phyloP scores from a whole-genome alignment of 2,888 invertebrate species.

The Neoscelio sp. region DNA sequence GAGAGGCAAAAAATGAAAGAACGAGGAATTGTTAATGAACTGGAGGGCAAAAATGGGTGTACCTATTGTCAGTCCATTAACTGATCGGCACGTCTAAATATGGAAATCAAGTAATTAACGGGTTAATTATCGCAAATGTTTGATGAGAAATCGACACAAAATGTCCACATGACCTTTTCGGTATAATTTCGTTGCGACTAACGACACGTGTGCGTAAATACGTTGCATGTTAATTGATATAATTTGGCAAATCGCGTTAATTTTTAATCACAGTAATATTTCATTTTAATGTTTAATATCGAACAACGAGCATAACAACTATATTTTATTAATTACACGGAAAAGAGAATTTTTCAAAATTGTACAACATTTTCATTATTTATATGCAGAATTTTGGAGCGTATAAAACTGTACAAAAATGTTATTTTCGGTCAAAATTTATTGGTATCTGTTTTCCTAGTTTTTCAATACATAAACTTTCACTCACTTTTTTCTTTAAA shows the following conservation, averaged over 20 bases:
- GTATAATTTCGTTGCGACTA: constrained; percentile 33
- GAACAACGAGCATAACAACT: not conserved
- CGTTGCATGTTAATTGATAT: constrained; percentile 56
- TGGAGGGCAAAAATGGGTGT: constrained; percentile 36
- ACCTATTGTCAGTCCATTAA: constrained; percentile 65
- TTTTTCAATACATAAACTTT: too few species aligned
- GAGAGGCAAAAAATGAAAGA: not conserved
- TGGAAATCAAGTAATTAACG: constrained; percentile 72
- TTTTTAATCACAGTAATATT: constrained; percentile 45
- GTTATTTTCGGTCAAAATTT: too few species aligned
- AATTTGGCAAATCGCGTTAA: constrained; percentile 40
- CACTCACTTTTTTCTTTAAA: constrained; percentile 29
- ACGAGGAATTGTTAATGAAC: constrained; percentile 45
- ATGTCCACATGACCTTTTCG: constrained; percentile 54
- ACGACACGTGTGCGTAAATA: constrained; percentile 34
- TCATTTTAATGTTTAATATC: constrained; percentile 13
- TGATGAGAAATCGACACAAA: constrained; percentile 59
- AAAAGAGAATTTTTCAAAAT: too few species aligned
- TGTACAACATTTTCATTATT: too few species aligned
- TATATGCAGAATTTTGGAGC: too few species aligned
- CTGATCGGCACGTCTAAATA: constrained; percentile 69
- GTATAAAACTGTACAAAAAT: too few species aligned
- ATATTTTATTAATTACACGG: too few species aligned
- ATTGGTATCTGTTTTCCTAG: too few species aligned
- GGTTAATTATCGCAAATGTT: constrained; percentile 70